phyloP scores from a whole-genome alignment of 2,888 invertebrate genomes.

The Ischnus inquisitorius region DNA sequence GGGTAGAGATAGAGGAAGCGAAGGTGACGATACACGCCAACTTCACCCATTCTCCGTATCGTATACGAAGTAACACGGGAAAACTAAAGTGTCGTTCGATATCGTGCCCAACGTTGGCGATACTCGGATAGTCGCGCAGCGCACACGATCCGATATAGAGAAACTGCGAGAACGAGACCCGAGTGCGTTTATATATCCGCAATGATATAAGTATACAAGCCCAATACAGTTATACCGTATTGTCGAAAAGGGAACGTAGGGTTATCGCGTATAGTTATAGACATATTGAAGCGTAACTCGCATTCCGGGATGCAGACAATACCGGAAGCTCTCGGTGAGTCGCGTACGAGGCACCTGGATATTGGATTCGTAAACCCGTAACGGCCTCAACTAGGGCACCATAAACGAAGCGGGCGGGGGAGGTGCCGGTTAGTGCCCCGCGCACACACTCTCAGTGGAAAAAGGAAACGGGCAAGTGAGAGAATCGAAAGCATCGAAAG shows the following conservation, averaged over 20 bases:
- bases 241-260: background rate
- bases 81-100: conserved; percentile 46
- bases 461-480: conserved; percentile 35
- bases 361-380: conserved; percentile 63
- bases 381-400: conserved; percentile 43
- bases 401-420: conserved; percentile 37
- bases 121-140: conserved; percentile 4
- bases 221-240: background rate
- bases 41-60: conserved; percentile 13
- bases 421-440: background rate
- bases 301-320: conserved; percentile 37
- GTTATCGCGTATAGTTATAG: background rate
- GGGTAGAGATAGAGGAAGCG: too few species aligned
- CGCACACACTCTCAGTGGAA: conserved; percentile 17
- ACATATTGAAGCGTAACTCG: conserved; percentile 1
- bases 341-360: conserved; percentile 45
- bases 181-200: conserved; percentile 49
- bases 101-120: conserved; percentile 2
- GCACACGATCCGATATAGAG: conserved; percentile 37
- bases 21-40: conserved; percentile 13
- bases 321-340: conserved; percentile 43
- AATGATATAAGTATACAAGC: conserved; percentile 27
- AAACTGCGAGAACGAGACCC: conserved; percentile 40
- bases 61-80: background rate
- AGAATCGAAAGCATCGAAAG: background rate